phyloP scores from a whole-genome alignment of 2,797 vertebrate genomes.

The Lutjanus argentimaculatus region DNA sequence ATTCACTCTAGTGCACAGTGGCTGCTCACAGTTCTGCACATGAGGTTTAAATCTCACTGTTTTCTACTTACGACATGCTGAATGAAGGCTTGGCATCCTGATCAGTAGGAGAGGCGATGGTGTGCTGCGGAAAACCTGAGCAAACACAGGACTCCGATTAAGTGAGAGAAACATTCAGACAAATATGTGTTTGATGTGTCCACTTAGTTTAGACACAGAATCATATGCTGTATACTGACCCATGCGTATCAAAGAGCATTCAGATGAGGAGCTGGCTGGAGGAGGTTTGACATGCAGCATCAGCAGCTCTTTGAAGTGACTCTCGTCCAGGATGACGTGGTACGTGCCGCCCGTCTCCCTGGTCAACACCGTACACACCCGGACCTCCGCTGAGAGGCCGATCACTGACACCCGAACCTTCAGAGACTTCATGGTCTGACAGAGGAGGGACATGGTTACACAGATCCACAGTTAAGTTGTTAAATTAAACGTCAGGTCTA shows the following conservation, averaged over 20 bases:
- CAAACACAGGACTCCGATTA: constrained; percentile 13
- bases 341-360: constrained; percentile 95
- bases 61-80: constrained; percentile 94
- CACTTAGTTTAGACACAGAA: not conserved
- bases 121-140: constrained; percentile 96
- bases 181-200: not conserved
- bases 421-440: constrained; percentile 90
- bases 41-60: not conserved
- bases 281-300: constrained; percentile 94
- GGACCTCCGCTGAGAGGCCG: constrained; percentile 95
- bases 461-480: not conserved
- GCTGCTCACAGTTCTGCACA: not conserved
- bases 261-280: constrained; percentile 92
- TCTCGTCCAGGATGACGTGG: constrained; percentile 96
- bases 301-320: constrained; percentile 94
- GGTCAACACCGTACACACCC: constrained; percentile 95
- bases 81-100: constrained; percentile 96
- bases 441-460: not conserved
- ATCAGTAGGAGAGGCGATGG: constrained; percentile 87
- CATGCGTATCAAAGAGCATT: constrained; percentile 98
- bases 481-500: not conserved
- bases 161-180: too few species aligned
- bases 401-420: constrained; percentile 97
- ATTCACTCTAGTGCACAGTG: not conserved
- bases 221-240: constrained; percentile 82